These are phyloP conservation scores for Eulithis testata DNA, from an alignment of 2,888 invertebrate species.

Conservation along the genomic window DNA sequence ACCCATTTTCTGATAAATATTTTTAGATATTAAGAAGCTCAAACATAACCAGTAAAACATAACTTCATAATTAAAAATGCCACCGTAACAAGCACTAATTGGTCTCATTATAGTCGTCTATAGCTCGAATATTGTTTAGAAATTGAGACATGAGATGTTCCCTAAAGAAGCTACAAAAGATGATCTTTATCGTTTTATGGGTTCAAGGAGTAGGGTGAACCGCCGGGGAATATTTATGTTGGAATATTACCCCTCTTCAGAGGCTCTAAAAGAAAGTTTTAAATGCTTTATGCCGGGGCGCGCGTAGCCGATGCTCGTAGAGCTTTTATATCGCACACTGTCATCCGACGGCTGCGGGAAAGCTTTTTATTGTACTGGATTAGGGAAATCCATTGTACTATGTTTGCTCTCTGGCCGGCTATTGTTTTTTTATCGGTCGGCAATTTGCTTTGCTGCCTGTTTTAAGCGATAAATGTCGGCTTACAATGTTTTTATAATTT, in stretches of 20 bases:
- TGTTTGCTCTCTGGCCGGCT: constrained; percentile 41
- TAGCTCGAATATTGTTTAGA: constrained; percentile 19
- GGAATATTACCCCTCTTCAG: constrained; percentile 63
- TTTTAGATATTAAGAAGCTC: background rate
- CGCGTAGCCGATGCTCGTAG: constrained; percentile 49
- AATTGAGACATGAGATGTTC: constrained; percentile 45
- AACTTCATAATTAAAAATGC: constrained; percentile 1
- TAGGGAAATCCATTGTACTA: constrained; percentile 51
- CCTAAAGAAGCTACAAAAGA: constrained; percentile 64
- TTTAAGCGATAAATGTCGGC: constrained; percentile 43
- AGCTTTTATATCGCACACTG: constrained; percentile 53
- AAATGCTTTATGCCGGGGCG: constrained; percentile 68
- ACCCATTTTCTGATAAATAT: background rate
- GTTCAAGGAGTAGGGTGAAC: constrained; percentile 62
- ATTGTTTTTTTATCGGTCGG: constrained; percentile 51
- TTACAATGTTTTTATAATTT: constrained; percentile 13
- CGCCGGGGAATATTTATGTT: constrained; percentile 66
- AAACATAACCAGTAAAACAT: background rate
- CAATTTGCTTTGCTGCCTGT: constrained; percentile 48
- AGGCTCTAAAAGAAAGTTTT: constrained; percentile 74
- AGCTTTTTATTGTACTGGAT: constrained; percentile 54
- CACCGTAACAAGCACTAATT: background rate
- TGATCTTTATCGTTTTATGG: constrained; percentile 77
- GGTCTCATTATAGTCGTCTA: background rate
- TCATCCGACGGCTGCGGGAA: constrained; percentile 43